Evolutionary conservation across 2,797 vertebrate genomes (phyloP).

Genomic region (Danio kyathit): DNA sequence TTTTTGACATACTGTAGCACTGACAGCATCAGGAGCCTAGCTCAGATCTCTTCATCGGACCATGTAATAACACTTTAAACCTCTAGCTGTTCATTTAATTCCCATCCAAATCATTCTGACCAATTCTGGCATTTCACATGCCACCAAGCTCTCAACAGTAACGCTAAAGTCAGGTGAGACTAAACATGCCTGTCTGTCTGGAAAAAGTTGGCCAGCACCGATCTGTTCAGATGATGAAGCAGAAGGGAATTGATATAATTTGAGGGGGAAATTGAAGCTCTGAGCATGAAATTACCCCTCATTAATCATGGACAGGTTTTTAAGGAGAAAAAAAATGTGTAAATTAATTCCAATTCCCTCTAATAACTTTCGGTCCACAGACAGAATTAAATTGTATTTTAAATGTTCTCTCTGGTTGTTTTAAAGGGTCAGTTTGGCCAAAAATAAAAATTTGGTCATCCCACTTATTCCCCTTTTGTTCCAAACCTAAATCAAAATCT

Average conservation of each 20-base stretch:
- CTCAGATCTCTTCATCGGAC: conserved; percentile 27
- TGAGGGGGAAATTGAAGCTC: conserved; percentile 78
- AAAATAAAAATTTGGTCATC: conserved; percentile 1
- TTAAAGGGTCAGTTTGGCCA: background rate
- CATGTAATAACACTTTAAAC: conserved; percentile 56
- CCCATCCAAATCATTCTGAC: conserved; percentile 35
- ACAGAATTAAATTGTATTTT: conserved; percentile 33
- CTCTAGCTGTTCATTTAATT: conserved; percentile 51
- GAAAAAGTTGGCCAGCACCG: conserved; percentile 69
- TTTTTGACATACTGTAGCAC: conserved; percentile 37
- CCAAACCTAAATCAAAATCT: background rate
- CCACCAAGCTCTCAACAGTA: conserved; percentile 38
- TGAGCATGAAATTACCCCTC: conserved; percentile 81
- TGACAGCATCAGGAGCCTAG: conserved; percentile 52
- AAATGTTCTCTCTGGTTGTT: conserved; percentile 32
- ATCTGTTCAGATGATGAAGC: conserved; percentile 73
- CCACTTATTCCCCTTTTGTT: background rate
- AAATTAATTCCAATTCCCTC: conserved; percentile 77
- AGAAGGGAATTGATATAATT: conserved; percentile 74
- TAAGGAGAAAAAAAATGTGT: conserved; percentile 65
- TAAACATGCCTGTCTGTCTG: conserved; percentile 48
- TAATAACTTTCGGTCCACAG: conserved; percentile 68
- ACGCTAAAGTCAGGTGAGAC: conserved; percentile 58
- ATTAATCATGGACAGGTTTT: conserved; percentile 81
- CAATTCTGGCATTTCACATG: conserved; percentile 43